phyloP scores from a whole-genome alignment of 1,140 invertebrate species.

The Listronotus oregonensis region DNA sequence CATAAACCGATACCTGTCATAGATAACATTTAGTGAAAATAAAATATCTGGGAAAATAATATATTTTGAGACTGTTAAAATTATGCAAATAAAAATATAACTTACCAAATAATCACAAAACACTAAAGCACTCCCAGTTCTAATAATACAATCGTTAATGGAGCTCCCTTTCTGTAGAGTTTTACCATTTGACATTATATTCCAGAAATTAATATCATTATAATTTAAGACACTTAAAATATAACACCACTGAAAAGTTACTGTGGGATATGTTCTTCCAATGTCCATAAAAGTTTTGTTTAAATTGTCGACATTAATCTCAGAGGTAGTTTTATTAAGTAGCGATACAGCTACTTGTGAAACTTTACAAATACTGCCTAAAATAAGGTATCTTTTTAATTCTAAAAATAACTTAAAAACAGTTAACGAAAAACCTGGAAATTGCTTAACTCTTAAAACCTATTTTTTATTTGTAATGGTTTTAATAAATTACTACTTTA shows the following conservation, averaged over 20 bases:
- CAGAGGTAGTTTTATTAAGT: constrained; percentile 40
- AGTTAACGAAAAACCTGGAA: no score
- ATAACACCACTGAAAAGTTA: constrained; percentile 74
- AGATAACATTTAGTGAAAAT: no score
- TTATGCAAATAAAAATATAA: constrained; percentile 11
- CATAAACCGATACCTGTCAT: no score
- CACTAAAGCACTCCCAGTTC: constrained; percentile 64
- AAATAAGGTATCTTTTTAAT: constrained; percentile 16
- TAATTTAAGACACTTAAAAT: constrained; percentile 71
- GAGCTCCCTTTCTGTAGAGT: background rate
- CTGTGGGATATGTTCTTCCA: constrained; percentile 60
- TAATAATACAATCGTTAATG: constrained; percentile 62
- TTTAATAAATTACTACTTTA: no score
- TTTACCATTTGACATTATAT: constrained; percentile 6
- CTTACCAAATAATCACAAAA: constrained; percentile 74
- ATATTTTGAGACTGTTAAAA: no score
- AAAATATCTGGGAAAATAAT: no score
- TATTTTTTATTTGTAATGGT: no score
- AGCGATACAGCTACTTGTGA: constrained; percentile 62
- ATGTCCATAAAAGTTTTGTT: constrained; percentile 63
- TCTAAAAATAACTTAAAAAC: no score
- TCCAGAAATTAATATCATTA: constrained; percentile 67
- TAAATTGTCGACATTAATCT: constrained; percentile 56
- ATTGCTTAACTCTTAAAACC: no score
- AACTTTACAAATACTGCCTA: constrained; percentile 66